Evolutionary conservation across 2,797 vertebrate species (phyloP).

Genomic region (Acanthiza pusilla): DNA sequence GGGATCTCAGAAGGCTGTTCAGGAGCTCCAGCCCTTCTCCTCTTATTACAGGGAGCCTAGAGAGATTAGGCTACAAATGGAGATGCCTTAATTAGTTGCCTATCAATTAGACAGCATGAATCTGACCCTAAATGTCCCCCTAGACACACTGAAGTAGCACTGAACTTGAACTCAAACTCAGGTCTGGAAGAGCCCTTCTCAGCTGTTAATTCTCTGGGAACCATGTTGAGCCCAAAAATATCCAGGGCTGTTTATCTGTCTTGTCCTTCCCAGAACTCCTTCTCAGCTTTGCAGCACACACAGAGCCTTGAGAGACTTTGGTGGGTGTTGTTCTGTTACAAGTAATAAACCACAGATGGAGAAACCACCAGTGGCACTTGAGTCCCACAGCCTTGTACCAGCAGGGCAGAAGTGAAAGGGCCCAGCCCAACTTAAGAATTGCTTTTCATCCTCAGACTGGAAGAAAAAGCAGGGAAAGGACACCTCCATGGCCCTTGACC

Average conservation of each 20-base stretch:
- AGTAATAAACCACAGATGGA: not conserved
- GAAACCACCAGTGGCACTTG: not conserved
- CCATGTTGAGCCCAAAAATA: not conserved
- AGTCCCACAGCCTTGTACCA: fast-evolving
- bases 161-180: not conserved
- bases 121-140: not conserved
- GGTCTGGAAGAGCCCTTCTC: not conserved
- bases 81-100: not conserved
- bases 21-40: not conserved
- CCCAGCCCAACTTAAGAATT: not conserved
- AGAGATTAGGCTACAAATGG: not conserved
- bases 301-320: not conserved
- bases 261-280: not conserved
- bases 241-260: not conserved
- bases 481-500: too few relatives aligned
- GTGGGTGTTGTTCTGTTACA: not conserved
- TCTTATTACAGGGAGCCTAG: not conserved
- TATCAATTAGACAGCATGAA: not conserved
- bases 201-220: not conserved
- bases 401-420: not conserved
- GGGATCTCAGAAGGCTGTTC: not conserved
- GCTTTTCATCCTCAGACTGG: not conserved
- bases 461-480: not conserved
- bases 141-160: not conserved
- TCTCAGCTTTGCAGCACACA: not conserved